phyloP scores from a whole-genome alignment of 92 coral and sea anemone genomes.

The Pocillopora grandis region DNA sequence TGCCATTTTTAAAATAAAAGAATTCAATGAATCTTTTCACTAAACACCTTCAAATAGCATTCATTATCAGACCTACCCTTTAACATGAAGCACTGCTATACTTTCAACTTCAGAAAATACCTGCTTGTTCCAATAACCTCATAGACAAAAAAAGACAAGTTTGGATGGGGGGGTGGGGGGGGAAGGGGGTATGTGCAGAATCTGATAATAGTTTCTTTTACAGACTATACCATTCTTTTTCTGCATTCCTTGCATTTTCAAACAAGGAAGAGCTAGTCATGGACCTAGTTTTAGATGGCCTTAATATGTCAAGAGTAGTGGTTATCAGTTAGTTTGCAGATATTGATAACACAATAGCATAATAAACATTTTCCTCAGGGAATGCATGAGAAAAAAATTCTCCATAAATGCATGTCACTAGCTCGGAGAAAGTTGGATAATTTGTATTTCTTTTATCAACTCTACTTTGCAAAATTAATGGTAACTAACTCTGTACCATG shows the following conservation, averaged over 20 bases:
- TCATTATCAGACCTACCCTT: too few species aligned
- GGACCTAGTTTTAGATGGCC: constrained; percentile 14
- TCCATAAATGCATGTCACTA: background rate
- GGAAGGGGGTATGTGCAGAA: background rate
- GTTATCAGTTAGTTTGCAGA: constrained; percentile 6
- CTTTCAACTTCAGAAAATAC: too few species aligned
- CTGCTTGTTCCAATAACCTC: too few species aligned
- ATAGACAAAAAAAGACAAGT: too few species aligned
- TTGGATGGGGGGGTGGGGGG: background rate
- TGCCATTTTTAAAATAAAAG: background rate
- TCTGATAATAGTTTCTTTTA: too few species aligned
- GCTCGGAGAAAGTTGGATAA: background rate
- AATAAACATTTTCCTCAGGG: background rate
- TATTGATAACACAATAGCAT: constrained; percentile 6
- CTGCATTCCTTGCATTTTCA: background rate
- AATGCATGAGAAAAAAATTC: background rate
- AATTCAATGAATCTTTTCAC: too few species aligned
- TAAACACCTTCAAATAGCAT: too few species aligned
- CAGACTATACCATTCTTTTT: too few species aligned
- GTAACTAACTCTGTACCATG: too few species aligned
- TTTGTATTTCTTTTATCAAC: background rate
- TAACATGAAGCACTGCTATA: too few species aligned
- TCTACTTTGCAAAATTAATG: background rate
- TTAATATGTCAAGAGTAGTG: constrained; percentile 26
- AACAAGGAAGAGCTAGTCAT: background rate